Base-by-base conservation (phyloP, 37 sponge, comb jelly and placozoan genomes). In the Beroe ovata region DNA sequence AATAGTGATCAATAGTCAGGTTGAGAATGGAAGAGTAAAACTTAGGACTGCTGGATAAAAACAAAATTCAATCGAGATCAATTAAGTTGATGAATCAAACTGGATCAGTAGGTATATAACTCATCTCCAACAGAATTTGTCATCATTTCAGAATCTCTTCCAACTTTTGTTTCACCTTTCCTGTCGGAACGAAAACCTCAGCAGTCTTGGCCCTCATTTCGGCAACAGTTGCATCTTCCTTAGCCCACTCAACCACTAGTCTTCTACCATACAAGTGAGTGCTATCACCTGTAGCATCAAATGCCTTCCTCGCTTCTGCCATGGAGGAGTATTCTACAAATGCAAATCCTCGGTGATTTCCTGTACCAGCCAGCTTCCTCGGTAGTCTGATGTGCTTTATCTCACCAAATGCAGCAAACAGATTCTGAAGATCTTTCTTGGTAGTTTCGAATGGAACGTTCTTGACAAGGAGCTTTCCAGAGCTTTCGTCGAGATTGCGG, bases 191-290 rank as follows among this genome's bases (percentile, higher is more conserved):
- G 21, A 77, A 77, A 8, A 77, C 54, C 38, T 94, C 90, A 26
- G 95, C 91, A 1, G 96, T 98, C 89, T 92, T 93, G 62, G 89
- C 89, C 30, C 96, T 60, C 40, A 98, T 89, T 22, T 60, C 91
- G 14, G 92, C 96, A 26, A 98, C 90, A 84, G 90, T 94, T 18
- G 94, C 94, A 22, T 93, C 99, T n/a, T 93, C 92, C 60, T 92
- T 93, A 33, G 99, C 99, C 94, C 95, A 98, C 89, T 98, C 96
- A 88, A 98, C 69, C 29, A 98, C 94, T 58, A 98, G 88, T 6
- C 99, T 34, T 28, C 99, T 89, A 1, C 99, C 99, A 59, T 98
- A 98, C 81, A 98, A 66, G 64, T 98, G 99, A 54, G 99, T 98
- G 60, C 95, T 94, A 81, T 92, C 90, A 6, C 72, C 71, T 25